Percentiles rank a stretch among this genome's conserved stretches.
Conservation (phyloP, 2,888 invertebrate species). For the Tachina grossa region DNA sequence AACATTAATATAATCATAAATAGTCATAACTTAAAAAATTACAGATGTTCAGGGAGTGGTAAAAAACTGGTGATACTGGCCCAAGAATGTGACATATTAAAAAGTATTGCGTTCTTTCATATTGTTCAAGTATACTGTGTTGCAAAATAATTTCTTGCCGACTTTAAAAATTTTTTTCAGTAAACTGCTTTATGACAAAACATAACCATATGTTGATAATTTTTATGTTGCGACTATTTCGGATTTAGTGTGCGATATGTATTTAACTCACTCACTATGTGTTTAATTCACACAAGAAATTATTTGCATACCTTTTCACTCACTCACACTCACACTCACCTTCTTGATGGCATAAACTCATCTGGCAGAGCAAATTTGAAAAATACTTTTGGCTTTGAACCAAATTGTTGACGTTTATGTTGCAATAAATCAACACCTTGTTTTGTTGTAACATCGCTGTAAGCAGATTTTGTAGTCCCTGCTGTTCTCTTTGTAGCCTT, state of each 20-base stretch:
- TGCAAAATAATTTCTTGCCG: no score
- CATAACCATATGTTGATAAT: no score
- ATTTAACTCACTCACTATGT: conserved; percentile 5
- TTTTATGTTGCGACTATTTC: no score
- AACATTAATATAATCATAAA: no score
- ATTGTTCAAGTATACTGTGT: no score
- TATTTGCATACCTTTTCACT: conserved; percentile 8
- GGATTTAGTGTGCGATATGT: neutral
- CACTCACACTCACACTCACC: conserved; percentile 53
- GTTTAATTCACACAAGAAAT: neutral
- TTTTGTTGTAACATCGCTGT: conserved; percentile 21
- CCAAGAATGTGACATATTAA: no score
- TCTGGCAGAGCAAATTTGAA: conserved; percentile 64
- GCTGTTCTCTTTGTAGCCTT: conserved; percentile 12
- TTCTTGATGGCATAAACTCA: conserved; percentile 67
- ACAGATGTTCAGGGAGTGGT: no score
- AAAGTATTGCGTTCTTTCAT: no score
- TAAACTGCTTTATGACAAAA: no score
- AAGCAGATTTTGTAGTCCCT: conserved; percentile 23
- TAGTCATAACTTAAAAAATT: no score
- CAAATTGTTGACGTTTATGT: conserved; percentile 72
- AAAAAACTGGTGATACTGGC: no score
- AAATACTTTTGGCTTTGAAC: conserved; percentile 72
- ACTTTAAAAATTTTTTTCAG: no score
- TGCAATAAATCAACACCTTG: conserved; percentile 66